phyloP scores from a whole-genome alignment of 2,888 invertebrate genomes.

The Exephanes ischioxanthus region DNA sequence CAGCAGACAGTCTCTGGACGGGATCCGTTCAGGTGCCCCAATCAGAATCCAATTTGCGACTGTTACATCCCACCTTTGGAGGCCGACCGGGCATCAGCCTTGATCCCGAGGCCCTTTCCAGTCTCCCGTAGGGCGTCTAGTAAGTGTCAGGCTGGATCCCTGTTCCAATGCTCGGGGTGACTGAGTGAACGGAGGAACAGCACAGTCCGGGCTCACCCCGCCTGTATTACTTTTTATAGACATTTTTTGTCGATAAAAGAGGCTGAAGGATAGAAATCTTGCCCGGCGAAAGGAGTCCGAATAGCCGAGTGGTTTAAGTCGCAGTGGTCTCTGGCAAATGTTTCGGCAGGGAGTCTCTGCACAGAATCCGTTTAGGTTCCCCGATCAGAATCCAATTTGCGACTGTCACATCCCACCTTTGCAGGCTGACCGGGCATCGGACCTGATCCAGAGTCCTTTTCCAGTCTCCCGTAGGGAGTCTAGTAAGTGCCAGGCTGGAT shows the following conservation, averaged over 20 bases:
- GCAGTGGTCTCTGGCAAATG: no score
- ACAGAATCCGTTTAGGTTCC: background rate
- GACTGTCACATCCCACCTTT: background rate
- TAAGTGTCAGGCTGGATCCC: background rate
- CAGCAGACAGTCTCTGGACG: background rate
- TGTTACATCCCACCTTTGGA: background rate
- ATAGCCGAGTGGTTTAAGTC: background rate
- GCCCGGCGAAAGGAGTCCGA: background rate
- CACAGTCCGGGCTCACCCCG: background rate
- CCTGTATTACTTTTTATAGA: constrained; percentile 24
- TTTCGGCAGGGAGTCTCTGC: background rate
- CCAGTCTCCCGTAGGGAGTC: background rate
- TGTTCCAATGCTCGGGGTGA: background rate
- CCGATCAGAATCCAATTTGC: background rate
- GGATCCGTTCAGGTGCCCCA: background rate
- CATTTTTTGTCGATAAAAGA: constrained; percentile 15
- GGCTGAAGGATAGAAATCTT: background rate
- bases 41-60: background rate
- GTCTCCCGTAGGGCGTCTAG: no score
- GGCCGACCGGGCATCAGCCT: background rate
- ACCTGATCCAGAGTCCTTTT: background rate
- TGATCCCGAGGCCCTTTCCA: background rate
- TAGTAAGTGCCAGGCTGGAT: background rate
- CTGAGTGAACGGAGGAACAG: constrained; percentile 6
- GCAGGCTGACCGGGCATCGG: background rate